These are phyloP conservation scores for Dallia pectoralis DNA, from an alignment of 2,797 vertebrate genomes.

Conservation along the genomic window DNA sequence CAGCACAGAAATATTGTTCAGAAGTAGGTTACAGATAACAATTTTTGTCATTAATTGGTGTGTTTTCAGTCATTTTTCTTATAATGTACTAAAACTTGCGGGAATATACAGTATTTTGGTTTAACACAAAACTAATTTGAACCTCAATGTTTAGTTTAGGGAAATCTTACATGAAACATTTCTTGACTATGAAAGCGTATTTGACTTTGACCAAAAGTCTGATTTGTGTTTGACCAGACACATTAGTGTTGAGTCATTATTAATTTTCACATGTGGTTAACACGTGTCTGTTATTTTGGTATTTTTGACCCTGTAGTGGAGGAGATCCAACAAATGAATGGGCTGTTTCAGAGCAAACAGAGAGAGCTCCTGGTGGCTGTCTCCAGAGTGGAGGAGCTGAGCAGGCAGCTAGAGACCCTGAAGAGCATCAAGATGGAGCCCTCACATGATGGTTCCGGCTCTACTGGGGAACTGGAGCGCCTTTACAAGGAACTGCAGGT, in stretches of 20 bases:
- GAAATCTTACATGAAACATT: not conserved
- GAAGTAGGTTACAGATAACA: not conserved
- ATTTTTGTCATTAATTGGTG: not conserved
- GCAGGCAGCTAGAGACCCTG: constrained; percentile 87
- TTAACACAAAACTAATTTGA: not conserved
- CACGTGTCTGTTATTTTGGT: not conserved
- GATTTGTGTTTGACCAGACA: not conserved
- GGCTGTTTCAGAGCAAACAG: constrained; percentile 95
- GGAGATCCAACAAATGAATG: constrained; percentile 94
- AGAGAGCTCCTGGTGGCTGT: constrained; percentile 87
- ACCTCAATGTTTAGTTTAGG: not conserved
- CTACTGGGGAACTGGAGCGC: constrained; percentile 86
- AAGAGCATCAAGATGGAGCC: constrained; percentile 82
- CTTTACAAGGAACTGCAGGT: constrained; percentile 93
- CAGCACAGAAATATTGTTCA: not conserved
- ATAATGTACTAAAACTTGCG: not conserved
- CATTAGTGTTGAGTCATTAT: not conserved
- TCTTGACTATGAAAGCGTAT: not conserved
- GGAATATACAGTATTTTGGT: not conserved
- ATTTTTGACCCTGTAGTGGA: constrained; percentile 76
- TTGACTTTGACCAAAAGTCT: not conserved
- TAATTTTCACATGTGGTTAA: not conserved
- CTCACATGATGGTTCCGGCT: constrained; percentile 78
- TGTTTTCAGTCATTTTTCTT: no score
- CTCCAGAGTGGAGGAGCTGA: constrained; percentile 89